Evolutionary conservation across 2,888 invertebrate species (phyloP).

Genomic region (Noctua pronuba): DNA sequence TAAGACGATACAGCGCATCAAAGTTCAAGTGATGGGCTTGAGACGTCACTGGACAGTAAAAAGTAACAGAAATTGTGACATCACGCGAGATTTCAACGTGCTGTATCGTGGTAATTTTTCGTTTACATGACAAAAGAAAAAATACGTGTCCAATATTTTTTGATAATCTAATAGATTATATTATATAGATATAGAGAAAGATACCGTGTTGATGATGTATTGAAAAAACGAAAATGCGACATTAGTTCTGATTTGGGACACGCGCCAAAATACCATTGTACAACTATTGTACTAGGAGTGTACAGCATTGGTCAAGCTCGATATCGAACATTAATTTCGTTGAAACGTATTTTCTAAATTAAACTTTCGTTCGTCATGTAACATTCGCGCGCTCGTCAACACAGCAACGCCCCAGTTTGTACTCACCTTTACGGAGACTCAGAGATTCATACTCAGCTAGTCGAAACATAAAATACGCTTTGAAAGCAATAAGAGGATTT

Average conservation of each 20-base stretch:
- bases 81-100: too few relatives aligned
- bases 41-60: too few relatives aligned
- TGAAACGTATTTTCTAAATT: not conserved
- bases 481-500: constrained; percentile 69
- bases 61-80: too few relatives aligned
- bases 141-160: too few relatives aligned
- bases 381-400: not conserved
- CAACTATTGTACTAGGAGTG: not conserved
- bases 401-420: constrained; percentile 12
- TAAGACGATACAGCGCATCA: too few relatives aligned
- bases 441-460: constrained; percentile 54
- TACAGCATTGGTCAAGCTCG: not conserved
- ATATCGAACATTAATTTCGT: not conserved
- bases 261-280: not conserved
- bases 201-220: not conserved
- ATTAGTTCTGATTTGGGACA: not conserved
- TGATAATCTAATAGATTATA: too few relatives aligned
- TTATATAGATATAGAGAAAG: too few relatives aligned
- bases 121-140: too few relatives aligned
- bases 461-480: constrained; percentile 64
- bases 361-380: not conserved
- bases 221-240: not conserved
- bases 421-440: constrained; percentile 23
- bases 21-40: too few relatives aligned
- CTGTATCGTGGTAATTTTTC: too few relatives aligned